Evolutionary conservation across 2,888 invertebrate genomes (phyloP), one percentile per base, ranked within the genome.

Genomic region (Eremobia ochroleuca): DNA sequence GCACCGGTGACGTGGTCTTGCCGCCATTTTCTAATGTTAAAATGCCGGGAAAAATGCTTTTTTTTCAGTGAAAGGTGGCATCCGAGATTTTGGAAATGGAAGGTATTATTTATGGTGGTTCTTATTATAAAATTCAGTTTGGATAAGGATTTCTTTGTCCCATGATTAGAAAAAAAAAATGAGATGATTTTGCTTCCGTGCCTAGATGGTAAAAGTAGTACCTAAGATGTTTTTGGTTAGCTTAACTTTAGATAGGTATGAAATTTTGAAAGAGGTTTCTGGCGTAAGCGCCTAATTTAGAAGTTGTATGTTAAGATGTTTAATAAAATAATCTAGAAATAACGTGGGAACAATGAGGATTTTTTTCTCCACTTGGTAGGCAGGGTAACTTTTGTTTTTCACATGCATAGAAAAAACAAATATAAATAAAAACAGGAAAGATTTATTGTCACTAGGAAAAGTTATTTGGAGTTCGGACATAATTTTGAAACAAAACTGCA

Each of bases 1-100:
- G 93, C 92, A 91, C 85, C 88, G 88, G 82, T 94, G 94, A 95
- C 94, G 94, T 94, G 94, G 93, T 87, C 81, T 77, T 79, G 86
- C 85, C 92, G 92, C 92, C 92, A 92, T 92, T 87, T 92, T 92
- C 88, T 80, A 82, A 84, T 85, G 87, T 46, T 81, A 85, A 90
- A 91, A 91, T 90, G 90, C 92, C 92, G 91, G 91, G 89, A 91
- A 92, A 77, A 59, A 67, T 69, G 64, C 65, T 77, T 79, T 43
- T 74, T 65, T 25, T 28, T n/a, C 25, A 31, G 64, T 25, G 68
- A 52, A 55, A 72, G 62, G n/a, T 18, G 11, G 43, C 37, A 9
- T 4, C 52, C 18, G 28, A 13, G 34, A 18, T 68, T 77, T 73
- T 61, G 18, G 49, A 31, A 40, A 70, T 70, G n/a, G 18, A 31